Conservation (phyloP, 1,140 invertebrate species). For the Helicoverpa armigera region DNA sequence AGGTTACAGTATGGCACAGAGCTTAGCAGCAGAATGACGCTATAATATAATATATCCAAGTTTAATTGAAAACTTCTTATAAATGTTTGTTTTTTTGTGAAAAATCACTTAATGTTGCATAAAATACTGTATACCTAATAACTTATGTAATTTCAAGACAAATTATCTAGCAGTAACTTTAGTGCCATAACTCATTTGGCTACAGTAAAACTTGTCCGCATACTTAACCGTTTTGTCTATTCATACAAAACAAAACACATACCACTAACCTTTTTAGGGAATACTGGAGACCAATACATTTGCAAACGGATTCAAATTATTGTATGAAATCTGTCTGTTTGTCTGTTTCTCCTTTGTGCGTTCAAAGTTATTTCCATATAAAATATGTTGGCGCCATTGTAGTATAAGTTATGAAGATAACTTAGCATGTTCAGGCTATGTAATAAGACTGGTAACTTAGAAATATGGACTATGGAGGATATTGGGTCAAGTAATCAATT, state of each 20-base stretch:
- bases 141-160: too few relatives aligned
- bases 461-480: conserved; percentile 6
- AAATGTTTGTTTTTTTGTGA: too few relatives aligned
- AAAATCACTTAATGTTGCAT: too few relatives aligned
- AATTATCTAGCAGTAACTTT: too few relatives aligned
- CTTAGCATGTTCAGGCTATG: conserved; percentile 9
- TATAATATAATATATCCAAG: too few relatives aligned
- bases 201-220: not conserved
- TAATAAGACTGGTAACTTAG: conserved; percentile 11
- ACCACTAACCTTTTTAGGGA: conserved; percentile 12
- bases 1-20: not conserved
- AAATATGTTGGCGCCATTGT: conserved; percentile 23
- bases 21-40: too few relatives aligned
- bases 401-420: conserved; percentile 4
- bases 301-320: conserved; percentile 11
- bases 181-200: too few relatives aligned
- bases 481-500: conserved; percentile 25
- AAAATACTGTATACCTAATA: too few relatives aligned
- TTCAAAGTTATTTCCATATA: conserved; percentile 15
- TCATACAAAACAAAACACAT: not conserved
- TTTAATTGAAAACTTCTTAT: too few relatives aligned
- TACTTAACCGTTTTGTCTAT: not conserved
- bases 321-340: not conserved
- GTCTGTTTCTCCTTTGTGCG: not conserved
- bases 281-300: not conserved